Evolutionary conservation across 2,888 invertebrate genomes (phyloP).

Genomic region (Eulithis testata): DNA sequence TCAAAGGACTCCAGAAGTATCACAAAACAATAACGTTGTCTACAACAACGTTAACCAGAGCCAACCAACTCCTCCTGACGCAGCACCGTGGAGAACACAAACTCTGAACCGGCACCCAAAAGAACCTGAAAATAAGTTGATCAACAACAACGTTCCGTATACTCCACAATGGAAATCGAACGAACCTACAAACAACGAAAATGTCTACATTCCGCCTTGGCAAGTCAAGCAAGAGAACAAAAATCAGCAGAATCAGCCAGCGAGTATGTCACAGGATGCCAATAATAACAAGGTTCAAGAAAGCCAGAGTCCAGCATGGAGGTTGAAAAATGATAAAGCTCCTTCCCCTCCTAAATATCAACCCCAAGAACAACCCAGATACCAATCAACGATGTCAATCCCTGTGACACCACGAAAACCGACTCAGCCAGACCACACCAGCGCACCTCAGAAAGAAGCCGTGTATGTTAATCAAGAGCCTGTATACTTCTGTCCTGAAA

Average conservation of each 20-base stretch:
- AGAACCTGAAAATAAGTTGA: constrained; percentile 59
- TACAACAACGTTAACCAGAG: constrained; percentile 61
- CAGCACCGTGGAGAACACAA: constrained; percentile 73
- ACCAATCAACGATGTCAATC: constrained; percentile 79
- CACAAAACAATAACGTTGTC: constrained; percentile 60
- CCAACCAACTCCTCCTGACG: constrained; percentile 57
- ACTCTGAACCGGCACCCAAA: constrained; percentile 68
- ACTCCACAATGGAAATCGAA: constrained; percentile 70
- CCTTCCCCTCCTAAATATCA: constrained; percentile 54
- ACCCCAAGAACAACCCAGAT: constrained; percentile 66
- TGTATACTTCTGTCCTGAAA: constrained; percentile 75
- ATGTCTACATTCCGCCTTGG: constrained; percentile 61
- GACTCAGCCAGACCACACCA: constrained; percentile 59
- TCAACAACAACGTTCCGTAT: constrained; percentile 62
- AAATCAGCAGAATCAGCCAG: constrained; percentile 57
- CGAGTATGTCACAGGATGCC: constrained; percentile 63
- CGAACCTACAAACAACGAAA: constrained; percentile 66
- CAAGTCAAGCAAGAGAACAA: constrained; percentile 62
- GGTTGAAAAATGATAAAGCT: constrained; percentile 57
- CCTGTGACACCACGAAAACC: constrained; percentile 74
- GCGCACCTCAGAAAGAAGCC: constrained; percentile 66
- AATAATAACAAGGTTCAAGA: constrained; percentile 67
- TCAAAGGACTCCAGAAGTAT: constrained; percentile 64
- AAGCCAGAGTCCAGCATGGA: constrained; percentile 60
- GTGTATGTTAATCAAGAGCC: constrained; percentile 79